Base-by-base conservation (phyloP, 2,113 vertebrate genomes). In the Lophochroa leadbeateri region DNA sequence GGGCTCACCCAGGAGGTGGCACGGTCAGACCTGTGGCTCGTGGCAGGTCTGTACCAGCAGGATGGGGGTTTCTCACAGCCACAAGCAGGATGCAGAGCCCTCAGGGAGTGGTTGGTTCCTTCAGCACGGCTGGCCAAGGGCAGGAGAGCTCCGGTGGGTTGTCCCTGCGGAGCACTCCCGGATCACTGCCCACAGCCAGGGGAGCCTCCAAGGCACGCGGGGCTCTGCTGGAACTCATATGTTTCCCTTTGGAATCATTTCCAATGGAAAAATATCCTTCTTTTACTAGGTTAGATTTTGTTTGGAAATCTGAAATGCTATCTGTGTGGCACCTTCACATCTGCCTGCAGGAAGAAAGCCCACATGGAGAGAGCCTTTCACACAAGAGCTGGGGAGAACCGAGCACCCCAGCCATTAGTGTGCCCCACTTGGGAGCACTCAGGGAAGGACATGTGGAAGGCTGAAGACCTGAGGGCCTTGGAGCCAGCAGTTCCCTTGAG, bases 331-430 rank as follows among this genome's bases (percentile, higher is more conserved):
- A 70, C 23, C 58, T 41, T 49, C 85, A 29, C 0, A 0, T 53
- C n/a, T 39, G 12, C 43, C 81, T 60, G 35, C 53, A 68, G 21
- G 13, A 68, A 67, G 57, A 72, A 84, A 74, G 10, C 33, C 47
- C 52, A 81, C 35, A 14, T 44, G 37, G 55, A 24, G 53, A 37
- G 57, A 49, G 31, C 9, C 37, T 71, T 43, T 57, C 46, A 86
- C 31, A 18, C 17, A 28, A 60, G 37, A 76, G 3, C 25, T 1
- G 4, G 13, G 9, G 43, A 17, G 1, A 33, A 68, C 49, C 0
- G 0, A 82, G 58, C 81, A 53, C 21, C 52, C 23, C 33, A 52
- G 29, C 19, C 20, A 46, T 31, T 15, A 3, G 0, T 17, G 8
- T 52, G 23, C 35, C 41, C n/a, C n/a, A 18, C 43, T 61, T 8